Conservation (phyloP, 2,113 vertebrate genomes). For the Synodontis membranacea region DNA sequence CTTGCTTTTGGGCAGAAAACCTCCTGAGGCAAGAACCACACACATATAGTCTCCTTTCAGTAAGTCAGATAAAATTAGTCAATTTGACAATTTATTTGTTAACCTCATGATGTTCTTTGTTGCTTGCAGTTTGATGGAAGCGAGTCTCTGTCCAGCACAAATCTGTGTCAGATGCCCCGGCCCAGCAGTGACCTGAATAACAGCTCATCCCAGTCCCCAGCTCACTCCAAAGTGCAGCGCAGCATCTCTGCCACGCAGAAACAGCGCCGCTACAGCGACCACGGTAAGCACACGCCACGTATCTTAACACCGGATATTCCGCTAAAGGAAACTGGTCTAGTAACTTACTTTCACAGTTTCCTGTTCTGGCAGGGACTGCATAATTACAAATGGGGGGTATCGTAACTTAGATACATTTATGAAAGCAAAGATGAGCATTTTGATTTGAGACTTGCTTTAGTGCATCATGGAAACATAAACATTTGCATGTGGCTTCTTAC, state of each 20-base stretch:
- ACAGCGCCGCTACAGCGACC: slow-evolving; percentile 96
- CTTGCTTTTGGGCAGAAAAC: slow-evolving; percentile 91
- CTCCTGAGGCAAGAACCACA: slow-evolving; percentile 82
- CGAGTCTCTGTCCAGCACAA: slow-evolving; percentile 85
- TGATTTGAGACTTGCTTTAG: not conserved
- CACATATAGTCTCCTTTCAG: slow-evolving; percentile 1
- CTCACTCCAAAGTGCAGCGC: slow-evolving; percentile 94
- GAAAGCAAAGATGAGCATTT: not conserved
- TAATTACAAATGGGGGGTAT: not conserved
- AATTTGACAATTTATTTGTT: not conserved
- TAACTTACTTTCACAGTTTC: not conserved
- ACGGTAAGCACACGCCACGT: slow-evolving; percentile 73
- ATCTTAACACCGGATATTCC: not conserved
- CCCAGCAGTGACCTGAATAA: slow-evolving; percentile 97
- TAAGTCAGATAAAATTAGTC: not conserved
- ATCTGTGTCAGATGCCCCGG: slow-evolving; percentile 87
- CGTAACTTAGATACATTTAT: not conserved
- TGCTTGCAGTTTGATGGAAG: slow-evolving; percentile 87
- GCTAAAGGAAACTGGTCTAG: not conserved
- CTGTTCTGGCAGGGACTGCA: not conserved
- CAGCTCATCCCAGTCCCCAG: slow-evolving; percentile 91
- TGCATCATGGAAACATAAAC: not conserved
- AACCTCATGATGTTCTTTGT: not conserved
- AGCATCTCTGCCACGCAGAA: slow-evolving; percentile 98
- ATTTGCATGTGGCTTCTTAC: not conserved